Percentiles rank a stretch among this genome's conserved stretches.
These are phyloP conservation scores for Paramormyrops hopkinsi DNA, from an alignment of 2,797 vertebrate genomes.

Conservation along the genomic window DNA sequence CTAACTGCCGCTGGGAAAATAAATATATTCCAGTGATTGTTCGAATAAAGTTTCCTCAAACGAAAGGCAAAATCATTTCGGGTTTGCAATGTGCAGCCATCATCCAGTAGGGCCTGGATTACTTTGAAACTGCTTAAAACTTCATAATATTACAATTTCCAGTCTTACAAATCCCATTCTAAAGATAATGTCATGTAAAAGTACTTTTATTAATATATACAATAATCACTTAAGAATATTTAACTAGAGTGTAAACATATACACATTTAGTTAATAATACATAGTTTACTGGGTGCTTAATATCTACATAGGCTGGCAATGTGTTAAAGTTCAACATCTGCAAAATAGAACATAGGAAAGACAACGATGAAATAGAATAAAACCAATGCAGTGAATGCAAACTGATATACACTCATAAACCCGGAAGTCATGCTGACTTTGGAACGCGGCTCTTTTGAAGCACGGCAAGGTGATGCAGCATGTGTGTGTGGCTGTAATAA, in stretches of 20 bases:
- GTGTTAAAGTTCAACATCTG: background rate
- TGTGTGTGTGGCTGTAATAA: conserved; percentile 49
- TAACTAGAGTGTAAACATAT: background rate
- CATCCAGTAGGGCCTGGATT: background rate
- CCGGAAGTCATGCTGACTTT: background rate
- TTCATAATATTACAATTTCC: background rate
- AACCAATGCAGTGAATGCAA: background rate
- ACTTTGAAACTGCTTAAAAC: background rate
- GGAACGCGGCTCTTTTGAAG: conserved; percentile 38
- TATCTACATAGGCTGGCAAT: background rate
- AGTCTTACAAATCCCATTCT: background rate
- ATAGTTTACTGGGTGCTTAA: background rate
- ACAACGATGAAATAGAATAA: background rate
- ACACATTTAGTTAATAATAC: background rate
- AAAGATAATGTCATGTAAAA: background rate
- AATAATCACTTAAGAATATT: background rate
- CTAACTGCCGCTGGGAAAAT: conserved; percentile 30
- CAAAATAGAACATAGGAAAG: background rate
- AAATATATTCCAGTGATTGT: conserved; percentile 11
- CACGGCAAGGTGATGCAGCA: conserved; percentile 35
- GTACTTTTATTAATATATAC: background rate
- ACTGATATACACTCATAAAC: background rate
- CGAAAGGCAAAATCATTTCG: conserved; percentile 27
- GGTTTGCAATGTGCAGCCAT: background rate
- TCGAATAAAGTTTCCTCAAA: conserved; percentile 16